A percentile compares a stretch with the other conserved stretches of the same genome.
These are phyloP conservation scores for Tragelaphus imberbis DNA, from an alignment of 2,113 vertebrate species.

Conservation along the genomic window DNA sequence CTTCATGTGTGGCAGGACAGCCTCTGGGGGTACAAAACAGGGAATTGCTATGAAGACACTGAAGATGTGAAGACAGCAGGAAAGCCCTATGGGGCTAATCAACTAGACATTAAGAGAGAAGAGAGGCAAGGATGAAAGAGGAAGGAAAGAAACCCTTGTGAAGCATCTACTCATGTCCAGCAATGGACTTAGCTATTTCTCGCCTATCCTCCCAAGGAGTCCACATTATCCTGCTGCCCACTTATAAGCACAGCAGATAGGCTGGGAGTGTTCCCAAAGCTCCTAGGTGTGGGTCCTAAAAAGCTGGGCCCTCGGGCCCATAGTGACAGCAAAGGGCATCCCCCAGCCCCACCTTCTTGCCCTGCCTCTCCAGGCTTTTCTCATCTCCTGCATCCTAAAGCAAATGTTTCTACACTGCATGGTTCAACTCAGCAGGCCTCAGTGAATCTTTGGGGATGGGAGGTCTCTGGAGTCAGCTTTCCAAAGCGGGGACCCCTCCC, in stretches of 20 bases:
- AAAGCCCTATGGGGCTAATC: not conserved
- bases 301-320: not conserved
- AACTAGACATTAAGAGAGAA: not conserved
- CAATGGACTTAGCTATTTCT: not conserved
- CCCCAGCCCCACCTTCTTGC: not conserved
- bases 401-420: not conserved
- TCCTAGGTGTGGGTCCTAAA: not conserved
- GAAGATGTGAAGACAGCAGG: not conserved
- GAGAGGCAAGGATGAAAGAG: not conserved
- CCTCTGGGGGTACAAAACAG: not conserved
- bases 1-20: not conserved
- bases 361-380: not conserved
- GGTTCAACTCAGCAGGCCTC: not conserved
- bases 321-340: not conserved
- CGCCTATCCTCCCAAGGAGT: not conserved
- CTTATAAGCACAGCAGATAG: not conserved
- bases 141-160: not conserved
- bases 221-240: not conserved
- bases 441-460: not conserved
- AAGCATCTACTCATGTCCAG: not conserved
- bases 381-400: not conserved
- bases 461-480: not conserved
- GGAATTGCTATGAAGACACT: not conserved
- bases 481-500: not conserved
- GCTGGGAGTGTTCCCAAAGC: not conserved